Evolutionary conservation across 1,140 invertebrate genomes (phyloP), one percentile per base, ranked within the genome.

Genomic region (Drosophila sturtevanti): DNA sequence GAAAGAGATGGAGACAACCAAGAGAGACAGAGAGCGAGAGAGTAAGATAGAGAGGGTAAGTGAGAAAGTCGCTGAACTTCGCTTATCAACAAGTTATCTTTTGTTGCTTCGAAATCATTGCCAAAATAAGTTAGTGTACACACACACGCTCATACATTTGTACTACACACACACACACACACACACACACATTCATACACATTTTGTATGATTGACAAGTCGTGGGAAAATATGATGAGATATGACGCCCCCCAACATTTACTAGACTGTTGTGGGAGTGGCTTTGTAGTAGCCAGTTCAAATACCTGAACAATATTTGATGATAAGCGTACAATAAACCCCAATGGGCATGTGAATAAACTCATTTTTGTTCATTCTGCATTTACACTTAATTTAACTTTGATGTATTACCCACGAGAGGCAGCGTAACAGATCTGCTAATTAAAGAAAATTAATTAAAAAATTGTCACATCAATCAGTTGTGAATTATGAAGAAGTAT

Each of bases 391-490:
- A 76, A 79, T 82, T 86, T 86, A 68, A 58, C 67, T 61, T 67
- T 86, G 82, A 86, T 86, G 79, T 87, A 86, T 86, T 86, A 87
- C 82, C 82, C 63, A 31, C 54, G 22, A 63, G 64, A 56, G 37
- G 58, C 16, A 31, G 48, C 38, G 51, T 64, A 72, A 79, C 67
- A 76, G 80, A 82, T 79, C 67, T 76, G 72, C 77, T 84, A 85
- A 84, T 84, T 84, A 85, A 80, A 77, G 64, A 68, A 86, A 86
- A 86, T 87, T 86, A 86, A 86, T 86, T 87, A 86, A 82, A 60
- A 71, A 85, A 86, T 86, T 86, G 82, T 86, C 82, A 86, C 82
- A 86, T 89, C 82, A 86, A 86, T 86, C 82, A 86, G 68, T 64
- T 70, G 79, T 68, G 81, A 86, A 86, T 86, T 86, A 75, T 75